phyloP scores from a whole-genome alignment of 2,888 invertebrate genomes.

The Xestia xanthographa region DNA sequence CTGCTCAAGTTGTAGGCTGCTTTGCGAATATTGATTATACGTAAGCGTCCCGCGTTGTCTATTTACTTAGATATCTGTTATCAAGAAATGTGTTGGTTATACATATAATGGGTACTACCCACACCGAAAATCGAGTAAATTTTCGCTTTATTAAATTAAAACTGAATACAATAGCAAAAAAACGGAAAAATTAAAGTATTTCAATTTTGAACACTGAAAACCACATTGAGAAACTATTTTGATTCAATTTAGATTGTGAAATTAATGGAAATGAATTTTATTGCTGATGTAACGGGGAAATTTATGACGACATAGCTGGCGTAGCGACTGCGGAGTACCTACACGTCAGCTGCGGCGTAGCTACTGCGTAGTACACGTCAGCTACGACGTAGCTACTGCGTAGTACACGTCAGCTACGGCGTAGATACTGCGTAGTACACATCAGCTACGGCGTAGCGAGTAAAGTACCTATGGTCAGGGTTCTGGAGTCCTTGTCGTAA shows the following conservation, averaged over 20 bases:
- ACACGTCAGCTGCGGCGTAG: not conserved
- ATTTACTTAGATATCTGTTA: not conserved
- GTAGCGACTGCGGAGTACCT: not conserved
- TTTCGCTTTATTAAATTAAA: not conserved
- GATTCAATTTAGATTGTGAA: not conserved
- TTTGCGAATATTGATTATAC: not conserved
- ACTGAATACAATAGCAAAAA: not conserved
- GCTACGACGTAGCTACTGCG: conserved; percentile 12
- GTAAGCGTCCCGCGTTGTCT: not conserved
- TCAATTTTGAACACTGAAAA: not conserved
- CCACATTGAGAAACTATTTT: not conserved
- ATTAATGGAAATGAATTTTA: not conserved
- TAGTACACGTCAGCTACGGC: not conserved
- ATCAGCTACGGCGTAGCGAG: conserved; percentile 9
- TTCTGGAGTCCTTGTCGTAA: not conserved
- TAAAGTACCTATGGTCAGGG: not conserved
- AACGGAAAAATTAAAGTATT: too few relatives aligned
- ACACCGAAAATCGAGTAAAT: not conserved
- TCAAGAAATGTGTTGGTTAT: not conserved
- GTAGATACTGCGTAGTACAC: not conserved
- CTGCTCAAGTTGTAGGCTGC: not conserved
- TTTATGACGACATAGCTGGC: not conserved
- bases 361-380: not conserved
- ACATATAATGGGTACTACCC: not conserved
- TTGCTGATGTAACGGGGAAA: not conserved